Conservation (phyloP, 2,797 vertebrate species). For the Astyanax mexicanus region DNA sequence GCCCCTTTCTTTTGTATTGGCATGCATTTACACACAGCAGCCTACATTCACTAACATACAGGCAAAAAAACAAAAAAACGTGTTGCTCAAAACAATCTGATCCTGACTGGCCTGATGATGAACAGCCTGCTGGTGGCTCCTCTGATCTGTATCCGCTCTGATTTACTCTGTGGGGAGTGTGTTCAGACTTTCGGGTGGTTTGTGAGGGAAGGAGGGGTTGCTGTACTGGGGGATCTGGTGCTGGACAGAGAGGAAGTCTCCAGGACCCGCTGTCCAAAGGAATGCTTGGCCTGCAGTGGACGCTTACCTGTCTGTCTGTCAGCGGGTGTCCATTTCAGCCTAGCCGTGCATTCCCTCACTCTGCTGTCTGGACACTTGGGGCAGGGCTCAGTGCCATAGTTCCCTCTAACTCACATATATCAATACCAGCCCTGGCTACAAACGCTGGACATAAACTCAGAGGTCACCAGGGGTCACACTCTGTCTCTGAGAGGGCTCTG, state of each 20-base stretch:
- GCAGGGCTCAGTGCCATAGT: slow-evolving; percentile 26
- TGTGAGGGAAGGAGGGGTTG: slow-evolving; percentile 54
- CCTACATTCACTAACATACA: slow-evolving; percentile 4
- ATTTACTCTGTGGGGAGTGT: slow-evolving; percentile 70
- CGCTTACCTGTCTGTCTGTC: slow-evolving; percentile 67
- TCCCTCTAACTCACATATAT: slow-evolving; percentile 24
- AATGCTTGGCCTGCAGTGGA: slow-evolving; percentile 67
- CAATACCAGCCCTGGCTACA: slow-evolving; percentile 17
- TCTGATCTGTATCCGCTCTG: slow-evolving; percentile 71
- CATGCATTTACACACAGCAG: background rate
- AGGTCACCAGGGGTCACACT: slow-evolving; percentile 29
- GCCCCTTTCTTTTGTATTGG: background rate
- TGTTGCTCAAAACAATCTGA: slow-evolving; percentile 29
- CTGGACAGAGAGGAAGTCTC: slow-evolving; percentile 56
- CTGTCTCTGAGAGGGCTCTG: slow-evolving; percentile 9
- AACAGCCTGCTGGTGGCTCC: slow-evolving; percentile 57
- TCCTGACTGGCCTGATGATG: slow-evolving; percentile 48
- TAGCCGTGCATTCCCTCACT: slow-evolving; percentile 56
- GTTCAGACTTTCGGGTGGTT: slow-evolving; percentile 56
- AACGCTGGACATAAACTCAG: slow-evolving; percentile 14
- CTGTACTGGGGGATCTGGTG: slow-evolving; percentile 47
- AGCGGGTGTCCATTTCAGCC: slow-evolving; percentile 69
- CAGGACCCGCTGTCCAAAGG: slow-evolving; percentile 59
- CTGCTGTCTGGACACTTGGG: slow-evolving; percentile 20
- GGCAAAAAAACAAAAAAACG: slow-evolving; percentile 3